Percentiles rank a stretch among this genome's conserved stretches.
Conservation (phyloP, 92 coral and sea anemone species). For the Porites divaricata region DNA sequence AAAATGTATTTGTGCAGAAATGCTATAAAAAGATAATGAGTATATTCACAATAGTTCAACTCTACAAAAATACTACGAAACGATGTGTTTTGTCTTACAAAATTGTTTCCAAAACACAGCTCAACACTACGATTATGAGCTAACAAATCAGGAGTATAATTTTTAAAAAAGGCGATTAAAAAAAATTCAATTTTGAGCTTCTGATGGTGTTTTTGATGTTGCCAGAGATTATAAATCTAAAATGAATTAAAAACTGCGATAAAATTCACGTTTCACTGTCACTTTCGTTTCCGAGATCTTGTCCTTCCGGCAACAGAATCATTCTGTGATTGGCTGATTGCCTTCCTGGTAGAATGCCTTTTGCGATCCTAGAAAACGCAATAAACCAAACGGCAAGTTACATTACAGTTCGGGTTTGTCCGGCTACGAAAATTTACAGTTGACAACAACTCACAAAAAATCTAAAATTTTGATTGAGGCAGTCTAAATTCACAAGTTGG, state of each 20-base stretch:
- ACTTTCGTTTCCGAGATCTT: slow-evolving; percentile 37
- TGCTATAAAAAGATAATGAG: neutral
- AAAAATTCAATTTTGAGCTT: slow-evolving; percentile 6
- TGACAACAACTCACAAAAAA: no score
- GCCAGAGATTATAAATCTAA: neutral
- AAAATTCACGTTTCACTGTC: neutral
- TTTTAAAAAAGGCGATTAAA: neutral
- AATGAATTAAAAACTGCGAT: neutral
- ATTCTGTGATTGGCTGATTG: slow-evolving; percentile 11
- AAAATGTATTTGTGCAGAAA: neutral
- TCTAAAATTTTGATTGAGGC: no score
- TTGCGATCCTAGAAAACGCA: slow-evolving; percentile 29
- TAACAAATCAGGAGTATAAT: neutral
- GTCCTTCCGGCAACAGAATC: slow-evolving; percentile 45
- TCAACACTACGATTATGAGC: neutral
- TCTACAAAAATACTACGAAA: no score
- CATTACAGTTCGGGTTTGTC: no score
- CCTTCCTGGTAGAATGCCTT: slow-evolving; percentile 16
- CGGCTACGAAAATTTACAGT: no score
- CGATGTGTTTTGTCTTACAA: neutral
- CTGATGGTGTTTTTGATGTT: neutral
- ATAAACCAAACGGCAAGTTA: neutral
- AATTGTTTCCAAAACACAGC: neutral
- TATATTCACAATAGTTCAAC: no score
- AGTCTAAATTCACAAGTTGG: no score